Evolutionary conservation across 2,113 vertebrate genomes (phyloP).

Genomic region (Tupaia tana): DNA sequence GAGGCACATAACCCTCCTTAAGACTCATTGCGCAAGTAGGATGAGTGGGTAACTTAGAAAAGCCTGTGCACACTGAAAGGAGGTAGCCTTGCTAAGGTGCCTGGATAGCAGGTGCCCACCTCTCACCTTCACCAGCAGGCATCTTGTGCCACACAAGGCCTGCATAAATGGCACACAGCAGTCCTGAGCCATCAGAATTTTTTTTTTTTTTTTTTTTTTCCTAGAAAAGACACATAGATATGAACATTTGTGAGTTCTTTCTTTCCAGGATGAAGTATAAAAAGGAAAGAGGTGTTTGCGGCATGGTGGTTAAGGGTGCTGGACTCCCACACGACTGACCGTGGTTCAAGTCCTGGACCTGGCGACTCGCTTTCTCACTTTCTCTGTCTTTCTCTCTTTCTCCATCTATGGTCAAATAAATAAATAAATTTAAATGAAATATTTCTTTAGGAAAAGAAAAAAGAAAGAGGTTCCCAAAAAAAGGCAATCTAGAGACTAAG

Average conservation of each 20-base stretch:
- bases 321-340: no score
- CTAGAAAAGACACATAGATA: background rate
- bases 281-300: background rate
- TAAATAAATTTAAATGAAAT: no score
- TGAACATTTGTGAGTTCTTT: background rate
- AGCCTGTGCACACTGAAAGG: background rate
- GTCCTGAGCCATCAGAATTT: no score
- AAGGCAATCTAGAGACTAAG: background rate
- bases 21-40: background rate
- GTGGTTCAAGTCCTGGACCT: no score
- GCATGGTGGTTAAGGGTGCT: no score
- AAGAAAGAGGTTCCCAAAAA: background rate
- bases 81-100: background rate
- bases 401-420: no score
- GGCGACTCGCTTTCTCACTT: no score
- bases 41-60: background rate
- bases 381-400: no score
- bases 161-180: fast-evolving
- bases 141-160: background rate
- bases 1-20: fast-evolving
- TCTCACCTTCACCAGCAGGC: background rate
- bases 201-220: no score
- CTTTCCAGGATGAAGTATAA: background rate
- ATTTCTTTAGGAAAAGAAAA: no score
- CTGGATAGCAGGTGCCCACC: background rate